phyloP scores from a whole-genome alignment of 2,113 vertebrate species.

The Coracopsis vasa region DNA sequence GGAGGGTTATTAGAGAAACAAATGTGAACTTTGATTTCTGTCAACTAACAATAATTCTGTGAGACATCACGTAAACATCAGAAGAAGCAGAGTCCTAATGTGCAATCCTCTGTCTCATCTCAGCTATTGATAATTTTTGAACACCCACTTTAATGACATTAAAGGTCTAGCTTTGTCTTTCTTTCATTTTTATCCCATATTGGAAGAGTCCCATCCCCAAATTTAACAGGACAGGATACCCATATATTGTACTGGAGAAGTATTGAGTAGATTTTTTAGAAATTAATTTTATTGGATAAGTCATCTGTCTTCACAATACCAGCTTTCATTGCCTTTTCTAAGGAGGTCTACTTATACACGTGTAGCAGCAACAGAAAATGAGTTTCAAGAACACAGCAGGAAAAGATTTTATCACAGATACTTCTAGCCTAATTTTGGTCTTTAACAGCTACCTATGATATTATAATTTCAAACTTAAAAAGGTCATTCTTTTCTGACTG shows the following conservation, averaged over 20 bases:
- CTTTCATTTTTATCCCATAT: neutral
- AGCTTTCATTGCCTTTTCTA: neutral
- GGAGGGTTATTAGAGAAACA: neutral
- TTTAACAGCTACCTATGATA: neutral
- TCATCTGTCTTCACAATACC: neutral
- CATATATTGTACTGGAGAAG: neutral
- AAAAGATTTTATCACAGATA: neutral
- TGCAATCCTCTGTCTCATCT: neutral
- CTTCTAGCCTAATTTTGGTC: neutral
- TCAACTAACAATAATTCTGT: neutral
- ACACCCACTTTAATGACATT: neutral
- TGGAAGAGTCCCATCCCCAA: neutral
- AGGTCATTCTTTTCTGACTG: neutral
- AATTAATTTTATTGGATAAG: neutral
- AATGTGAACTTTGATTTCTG: neutral
- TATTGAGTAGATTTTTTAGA: neutral
- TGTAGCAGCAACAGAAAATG: neutral
- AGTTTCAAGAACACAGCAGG: neutral
- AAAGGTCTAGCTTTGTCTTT: neutral
- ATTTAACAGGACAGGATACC: neutral
- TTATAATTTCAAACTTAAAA: neutral
- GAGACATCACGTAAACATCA: neutral
- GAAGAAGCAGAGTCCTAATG: neutral
- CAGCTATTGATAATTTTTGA: neutral
- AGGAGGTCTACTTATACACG: neutral